Evolutionary conservation across 2,888 invertebrate species (phyloP), one percentile per base, ranked within the genome.

Genomic region (Nomada fucata): DNA sequence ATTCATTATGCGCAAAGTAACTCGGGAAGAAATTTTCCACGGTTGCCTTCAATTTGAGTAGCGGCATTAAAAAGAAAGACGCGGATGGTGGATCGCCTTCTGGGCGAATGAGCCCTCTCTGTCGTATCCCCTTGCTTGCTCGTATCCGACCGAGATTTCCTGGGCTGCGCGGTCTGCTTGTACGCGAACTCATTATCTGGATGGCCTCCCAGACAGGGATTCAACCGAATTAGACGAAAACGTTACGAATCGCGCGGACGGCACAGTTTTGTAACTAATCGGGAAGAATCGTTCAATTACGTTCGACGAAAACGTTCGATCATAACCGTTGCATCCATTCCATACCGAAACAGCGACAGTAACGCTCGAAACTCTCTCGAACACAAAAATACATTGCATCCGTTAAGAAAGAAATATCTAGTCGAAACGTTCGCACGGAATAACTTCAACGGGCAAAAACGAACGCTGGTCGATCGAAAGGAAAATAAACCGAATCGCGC

Each of bases 111-210:
- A 64, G 57, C 50, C 23, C 26, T 29, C 55, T n/a, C 2, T 11
- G 50, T 57, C 67, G 29, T 23, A 23, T 61, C 61, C 42, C 53
- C n/a, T n/a, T 42, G 42, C 42, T 18, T n/a, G 23, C 15, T 44
- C 36, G 42, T 18, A 53, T 69, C 53, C 44, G 42, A 20, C 53
- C 2, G 69, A 69, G 42, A 68, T 23, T 73, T 64, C 47, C 47
- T 69, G 11, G 52, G 15, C 15, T 2, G 52, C 53, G 61, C 61
- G 67, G 65, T 74, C 76, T 71, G 55, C 57, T 78, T 74, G 68
- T 71, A 81, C 65, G 74, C 67, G 71, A 81, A 84, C 84, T 78
- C 86, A 84, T 86, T 86, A 81, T 65, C 67, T 52, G 65, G 78
- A 76, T 76, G 72, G 72, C 69, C 63, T 73, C 76, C n/a, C 10